These are phyloP conservation scores for Paragorgia papillata DNA, from an alignment of 92 coral and sea anemone species.

Conservation along the genomic window DNA sequence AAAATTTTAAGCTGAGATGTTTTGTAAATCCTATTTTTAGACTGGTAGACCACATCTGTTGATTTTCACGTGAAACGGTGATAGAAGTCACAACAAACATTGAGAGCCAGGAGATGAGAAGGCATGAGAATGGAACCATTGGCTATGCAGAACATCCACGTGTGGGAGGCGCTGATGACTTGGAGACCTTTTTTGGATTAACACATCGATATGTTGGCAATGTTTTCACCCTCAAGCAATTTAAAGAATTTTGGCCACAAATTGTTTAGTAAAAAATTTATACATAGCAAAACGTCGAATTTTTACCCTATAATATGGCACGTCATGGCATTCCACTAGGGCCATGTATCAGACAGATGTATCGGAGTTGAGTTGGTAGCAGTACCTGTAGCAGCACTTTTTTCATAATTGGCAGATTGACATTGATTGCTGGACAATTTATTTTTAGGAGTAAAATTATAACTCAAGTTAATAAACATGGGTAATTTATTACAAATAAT, in stretches of 20 bases:
- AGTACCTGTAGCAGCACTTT: not conserved
- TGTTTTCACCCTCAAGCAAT: conserved; percentile 65
- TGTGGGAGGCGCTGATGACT: conserved; percentile 63
- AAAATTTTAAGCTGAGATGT: not conserved
- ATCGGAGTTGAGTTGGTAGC: not conserved
- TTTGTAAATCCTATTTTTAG: conserved; percentile 19
- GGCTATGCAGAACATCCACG: conserved; percentile 64
- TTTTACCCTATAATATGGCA: not conserved
- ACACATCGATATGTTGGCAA: conserved; percentile 58
- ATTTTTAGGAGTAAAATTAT: too few species aligned
- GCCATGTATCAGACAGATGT: too few species aligned
- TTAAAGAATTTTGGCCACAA: conserved; percentile 62
- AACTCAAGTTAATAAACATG: too few species aligned
- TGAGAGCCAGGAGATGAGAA: conserved; percentile 50
- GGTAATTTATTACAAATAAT: not conserved
- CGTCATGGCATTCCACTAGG: too few species aligned
- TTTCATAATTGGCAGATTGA: not conserved
- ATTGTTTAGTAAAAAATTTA: conserved; percentile 46
- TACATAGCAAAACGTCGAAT: not conserved
- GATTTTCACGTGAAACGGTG: conserved; percentile 43
- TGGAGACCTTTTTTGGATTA: conserved; percentile 56
- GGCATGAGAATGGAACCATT: conserved; percentile 28
- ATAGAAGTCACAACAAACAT: conserved; percentile 45
- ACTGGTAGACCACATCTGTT: conserved; percentile 42
- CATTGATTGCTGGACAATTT: too few species aligned